Evolutionary conservation across 2,113 vertebrate genomes (phyloP).

Genomic region (Quiscalus mexicanus): DNA sequence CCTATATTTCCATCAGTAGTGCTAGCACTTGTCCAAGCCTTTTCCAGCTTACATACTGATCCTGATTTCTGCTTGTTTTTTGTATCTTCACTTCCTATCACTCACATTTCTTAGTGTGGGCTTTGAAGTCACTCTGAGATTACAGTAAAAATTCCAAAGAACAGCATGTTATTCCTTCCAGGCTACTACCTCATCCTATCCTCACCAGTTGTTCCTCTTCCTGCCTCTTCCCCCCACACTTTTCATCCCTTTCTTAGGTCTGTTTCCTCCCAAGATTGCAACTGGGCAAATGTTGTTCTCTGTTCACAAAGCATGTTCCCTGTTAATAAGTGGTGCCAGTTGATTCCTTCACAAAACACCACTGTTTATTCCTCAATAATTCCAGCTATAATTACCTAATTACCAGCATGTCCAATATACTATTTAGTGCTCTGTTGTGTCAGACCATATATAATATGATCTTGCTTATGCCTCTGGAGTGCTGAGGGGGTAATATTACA

Average conservation of each 20-base stretch:
- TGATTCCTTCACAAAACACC: background rate
- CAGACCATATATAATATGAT: too few species aligned
- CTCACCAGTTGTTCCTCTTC: background rate
- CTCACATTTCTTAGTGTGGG: background rate
- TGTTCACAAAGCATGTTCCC: background rate
- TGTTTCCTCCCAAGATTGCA: background rate
- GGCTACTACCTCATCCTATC: rapidly evolving
- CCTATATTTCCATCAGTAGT: background rate
- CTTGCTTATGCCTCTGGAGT: background rate
- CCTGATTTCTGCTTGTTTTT: background rate
- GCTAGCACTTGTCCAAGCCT: background rate
- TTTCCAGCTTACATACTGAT: background rate
- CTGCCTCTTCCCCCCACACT: background rate
- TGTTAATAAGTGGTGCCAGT: background rate
- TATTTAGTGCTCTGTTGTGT: background rate
- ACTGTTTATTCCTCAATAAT: background rate
- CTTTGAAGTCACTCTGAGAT: background rate
- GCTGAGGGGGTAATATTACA: background rate
- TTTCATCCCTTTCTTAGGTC: background rate
- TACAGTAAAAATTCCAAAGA: background rate
- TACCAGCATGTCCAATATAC: background rate
- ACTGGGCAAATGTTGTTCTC: background rate
- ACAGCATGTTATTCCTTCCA: background rate
- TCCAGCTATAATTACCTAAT: background rate
- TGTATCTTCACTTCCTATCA: background rate